Conservation (phyloP, 2,113 vertebrate genomes). For the Atlantisia rogersi region DNA sequence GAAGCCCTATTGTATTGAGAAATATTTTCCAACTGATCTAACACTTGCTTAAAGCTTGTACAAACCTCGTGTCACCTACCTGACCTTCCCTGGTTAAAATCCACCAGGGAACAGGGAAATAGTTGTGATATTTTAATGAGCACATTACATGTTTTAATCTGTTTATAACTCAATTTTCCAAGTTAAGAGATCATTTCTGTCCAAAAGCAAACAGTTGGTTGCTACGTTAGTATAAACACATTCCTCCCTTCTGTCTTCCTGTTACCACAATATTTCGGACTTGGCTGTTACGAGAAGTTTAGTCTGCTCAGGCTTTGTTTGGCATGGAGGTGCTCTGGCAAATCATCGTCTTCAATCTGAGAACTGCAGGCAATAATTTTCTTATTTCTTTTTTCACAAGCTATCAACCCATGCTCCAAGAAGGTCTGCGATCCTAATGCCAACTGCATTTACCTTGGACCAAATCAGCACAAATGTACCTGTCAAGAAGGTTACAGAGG, state of each 20-base stretch:
- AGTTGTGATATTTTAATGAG: conserved; percentile 2
- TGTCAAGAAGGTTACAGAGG: conserved; percentile 86
- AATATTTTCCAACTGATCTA: conserved; percentile 50
- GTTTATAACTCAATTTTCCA: conserved; percentile 11
- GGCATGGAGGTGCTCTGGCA: not conserved
- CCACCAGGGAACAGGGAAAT: not conserved
- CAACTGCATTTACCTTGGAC: conserved; percentile 82
- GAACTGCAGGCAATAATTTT: not conserved
- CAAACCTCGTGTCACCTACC: not conserved
- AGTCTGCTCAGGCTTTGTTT: not conserved
- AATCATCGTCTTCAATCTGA: not conserved
- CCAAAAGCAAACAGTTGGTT: conserved; percentile 15
- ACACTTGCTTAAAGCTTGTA: not conserved
- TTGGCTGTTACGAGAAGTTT: conserved; percentile 6
- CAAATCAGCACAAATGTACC: conserved; percentile 81
- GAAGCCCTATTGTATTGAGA: not conserved
- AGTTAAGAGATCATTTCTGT: conserved; percentile 10
- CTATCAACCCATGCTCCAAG: conserved; percentile 86
- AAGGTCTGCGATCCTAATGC: conserved; percentile 80
- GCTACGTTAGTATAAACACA: not conserved
- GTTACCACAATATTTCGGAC: not conserved
- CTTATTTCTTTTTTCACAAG: conserved; percentile 69
- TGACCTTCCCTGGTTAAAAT: conserved; percentile 18
- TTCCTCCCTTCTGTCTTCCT: not conserved
- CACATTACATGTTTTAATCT: not conserved